Conservation (phyloP, 2,888 invertebrate genomes). For the Watsonalla binaria region DNA sequence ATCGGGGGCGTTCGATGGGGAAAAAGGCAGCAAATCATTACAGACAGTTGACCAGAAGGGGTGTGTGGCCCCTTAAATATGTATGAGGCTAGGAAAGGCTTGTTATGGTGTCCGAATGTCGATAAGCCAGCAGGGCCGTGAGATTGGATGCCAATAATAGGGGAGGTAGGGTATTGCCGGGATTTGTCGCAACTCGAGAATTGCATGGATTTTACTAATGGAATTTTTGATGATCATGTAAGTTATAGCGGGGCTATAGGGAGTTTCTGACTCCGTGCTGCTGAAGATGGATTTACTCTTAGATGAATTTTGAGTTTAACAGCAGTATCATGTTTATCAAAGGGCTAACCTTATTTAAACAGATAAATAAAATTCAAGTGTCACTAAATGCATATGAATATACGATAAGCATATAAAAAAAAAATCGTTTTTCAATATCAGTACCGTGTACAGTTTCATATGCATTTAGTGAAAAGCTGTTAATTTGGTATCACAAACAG, state of each 20-base stretch:
- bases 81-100: constrained; percentile 73
- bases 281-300: too few relatives aligned
- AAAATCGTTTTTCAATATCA: too few relatives aligned
- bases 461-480: too few relatives aligned
- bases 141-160: constrained; percentile 62
- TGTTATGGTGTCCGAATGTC: constrained; percentile 79
- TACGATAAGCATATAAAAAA: too few relatives aligned
- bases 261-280: background rate
- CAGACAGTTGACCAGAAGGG: constrained; percentile 79
- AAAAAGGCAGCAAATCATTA: constrained; percentile 75
- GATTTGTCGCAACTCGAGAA: constrained; percentile 52
- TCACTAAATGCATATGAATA: too few relatives aligned
- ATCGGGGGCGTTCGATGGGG: constrained; percentile 64
- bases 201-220: constrained; percentile 30
- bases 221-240: constrained; percentile 40
- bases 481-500: too few relatives aligned
- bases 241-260: constrained; percentile 22
- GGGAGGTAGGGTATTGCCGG: constrained; percentile 53
- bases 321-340: too few relatives aligned
- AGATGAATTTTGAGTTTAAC: too few relatives aligned
- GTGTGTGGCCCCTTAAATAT: constrained; percentile 73
- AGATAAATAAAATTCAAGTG: too few relatives aligned
- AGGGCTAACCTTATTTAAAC: too few relatives aligned
- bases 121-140: constrained; percentile 72
- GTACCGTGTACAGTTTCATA: too few relatives aligned